These are phyloP conservation scores for Lagorchestes hirsutus DNA, from an alignment of 2,797 vertebrate species.

Conservation along the genomic window DNA sequence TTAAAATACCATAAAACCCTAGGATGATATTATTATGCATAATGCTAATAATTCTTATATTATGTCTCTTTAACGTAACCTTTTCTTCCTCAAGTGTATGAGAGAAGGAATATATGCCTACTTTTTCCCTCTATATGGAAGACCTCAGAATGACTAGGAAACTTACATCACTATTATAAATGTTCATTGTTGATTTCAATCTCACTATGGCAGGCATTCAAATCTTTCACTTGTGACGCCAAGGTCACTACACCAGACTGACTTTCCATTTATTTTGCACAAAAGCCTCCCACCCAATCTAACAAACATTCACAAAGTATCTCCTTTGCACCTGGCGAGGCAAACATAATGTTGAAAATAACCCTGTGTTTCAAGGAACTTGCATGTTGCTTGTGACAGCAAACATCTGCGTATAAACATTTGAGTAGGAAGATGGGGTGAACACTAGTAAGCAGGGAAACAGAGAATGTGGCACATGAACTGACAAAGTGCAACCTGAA, in stretches of 20 bases:
- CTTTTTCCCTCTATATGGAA: neutral
- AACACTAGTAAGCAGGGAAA: neutral
- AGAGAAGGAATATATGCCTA: neutral
- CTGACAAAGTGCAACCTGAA: neutral
- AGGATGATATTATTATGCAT: neutral
- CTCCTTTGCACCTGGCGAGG: no score
- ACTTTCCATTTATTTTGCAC: neutral
- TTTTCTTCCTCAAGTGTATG: neutral
- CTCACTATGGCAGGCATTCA: neutral
- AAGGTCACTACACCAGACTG: neutral
- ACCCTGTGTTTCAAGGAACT: neutral
- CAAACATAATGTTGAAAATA: neutral
- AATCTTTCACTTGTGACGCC: neutral
- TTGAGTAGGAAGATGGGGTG: neutral
- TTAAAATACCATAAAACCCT: neutral
- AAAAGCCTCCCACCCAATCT: neutral
- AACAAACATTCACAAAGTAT: neutral
- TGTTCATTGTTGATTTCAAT: neutral
- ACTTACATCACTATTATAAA: neutral
- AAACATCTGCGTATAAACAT: neutral
- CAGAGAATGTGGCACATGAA: neutral
- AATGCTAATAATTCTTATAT: neutral
- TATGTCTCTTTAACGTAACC: neutral
- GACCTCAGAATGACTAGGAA: neutral
- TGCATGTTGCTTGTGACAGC: neutral